Conservation (phyloP, 2,797 vertebrate species). For the Pachyuromys duprasi region DNA sequence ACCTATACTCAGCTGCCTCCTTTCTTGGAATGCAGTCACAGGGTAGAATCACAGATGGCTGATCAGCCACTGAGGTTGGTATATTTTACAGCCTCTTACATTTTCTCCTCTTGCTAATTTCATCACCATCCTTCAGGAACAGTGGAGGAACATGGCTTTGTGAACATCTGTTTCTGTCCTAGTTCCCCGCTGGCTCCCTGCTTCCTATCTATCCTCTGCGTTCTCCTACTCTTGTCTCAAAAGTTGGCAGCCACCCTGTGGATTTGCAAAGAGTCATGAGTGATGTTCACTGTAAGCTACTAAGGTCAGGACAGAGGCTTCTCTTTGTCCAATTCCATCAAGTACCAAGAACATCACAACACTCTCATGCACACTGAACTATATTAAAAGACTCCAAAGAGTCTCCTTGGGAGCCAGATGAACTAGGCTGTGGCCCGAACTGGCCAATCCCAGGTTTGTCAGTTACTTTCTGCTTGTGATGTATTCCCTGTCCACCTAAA, state of each 20-base stretch:
- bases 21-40: background rate
- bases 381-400: background rate
- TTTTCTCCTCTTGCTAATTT: background rate
- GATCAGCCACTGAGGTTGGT: background rate
- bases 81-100: background rate
- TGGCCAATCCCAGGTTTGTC: background rate
- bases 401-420: background rate
- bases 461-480: background rate
- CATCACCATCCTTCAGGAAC: background rate
- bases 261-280: no score
- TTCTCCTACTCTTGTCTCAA: background rate
- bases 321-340: background rate
- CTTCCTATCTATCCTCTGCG: background rate
- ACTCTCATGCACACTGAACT: background rate
- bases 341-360: background rate
- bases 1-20: no score
- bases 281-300: background rate
- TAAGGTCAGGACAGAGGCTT: conserved; percentile 25
- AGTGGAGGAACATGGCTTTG: background rate
- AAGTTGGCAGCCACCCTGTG: background rate
- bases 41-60: background rate
- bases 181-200: conserved; percentile 9
- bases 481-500: background rate
- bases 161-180: background rate
- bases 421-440: background rate